phyloP scores from a whole-genome alignment of 1,140 invertebrate species.

The Saccostrea glomerata region DNA sequence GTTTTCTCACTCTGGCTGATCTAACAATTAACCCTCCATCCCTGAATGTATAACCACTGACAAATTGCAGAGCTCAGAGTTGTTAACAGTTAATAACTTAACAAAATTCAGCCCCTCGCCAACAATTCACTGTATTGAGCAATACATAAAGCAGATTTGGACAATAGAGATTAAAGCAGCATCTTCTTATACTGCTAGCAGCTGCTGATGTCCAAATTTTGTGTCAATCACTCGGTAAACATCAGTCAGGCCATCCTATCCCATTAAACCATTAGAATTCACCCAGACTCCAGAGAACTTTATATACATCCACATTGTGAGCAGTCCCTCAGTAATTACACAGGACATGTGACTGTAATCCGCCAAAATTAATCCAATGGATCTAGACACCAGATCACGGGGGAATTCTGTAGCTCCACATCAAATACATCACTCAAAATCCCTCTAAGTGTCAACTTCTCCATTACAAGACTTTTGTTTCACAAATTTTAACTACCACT shows the following conservation, averaged over 20 bases:
- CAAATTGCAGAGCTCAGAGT: neutral
- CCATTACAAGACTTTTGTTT: neutral
- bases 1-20: constrained; percentile 15
- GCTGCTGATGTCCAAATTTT: neutral
- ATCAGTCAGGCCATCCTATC: neutral
- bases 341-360: neutral
- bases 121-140: neutral
- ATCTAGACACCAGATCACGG: no score
- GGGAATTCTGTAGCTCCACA: neutral
- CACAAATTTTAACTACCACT: neutral
- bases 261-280: neutral
- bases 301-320: neutral
- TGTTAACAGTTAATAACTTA: neutral
- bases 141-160: no score
- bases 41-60: neutral
- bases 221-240: neutral
- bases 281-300: neutral
- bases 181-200: neutral
- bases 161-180: no score
- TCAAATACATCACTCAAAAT: no score
- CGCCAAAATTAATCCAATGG: no score
- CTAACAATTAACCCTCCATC: constrained; percentile 13
- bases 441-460: neutral
- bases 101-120: neutral
- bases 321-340: neutral